A percentile compares a stretch with the other conserved stretches of the same genome.
Evolutionary conservation across 2,113 vertebrate genomes (phyloP).

Genomic region (Mesoclemmys tuberculata): DNA sequence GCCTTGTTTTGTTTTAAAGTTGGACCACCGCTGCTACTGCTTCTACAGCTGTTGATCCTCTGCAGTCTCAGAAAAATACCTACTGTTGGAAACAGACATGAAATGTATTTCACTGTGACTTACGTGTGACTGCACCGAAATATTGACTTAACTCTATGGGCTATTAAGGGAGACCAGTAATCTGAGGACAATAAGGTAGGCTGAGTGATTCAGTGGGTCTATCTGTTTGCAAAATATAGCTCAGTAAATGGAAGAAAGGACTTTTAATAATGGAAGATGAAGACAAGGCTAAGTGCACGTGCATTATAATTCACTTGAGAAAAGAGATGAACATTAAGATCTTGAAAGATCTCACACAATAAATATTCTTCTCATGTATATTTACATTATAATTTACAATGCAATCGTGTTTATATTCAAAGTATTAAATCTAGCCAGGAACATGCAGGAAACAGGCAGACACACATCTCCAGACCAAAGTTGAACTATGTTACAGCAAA

Average conservation of each 20-base stretch:
- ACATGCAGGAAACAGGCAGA: background rate
- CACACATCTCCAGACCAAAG: background rate
- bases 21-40: background rate
- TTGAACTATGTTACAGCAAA: background rate
- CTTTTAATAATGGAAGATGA: constrained; percentile 48
- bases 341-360: constrained; percentile 46
- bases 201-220: background rate
- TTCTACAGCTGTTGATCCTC: background rate
- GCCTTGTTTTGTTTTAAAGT: background rate
- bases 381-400: constrained; percentile 70
- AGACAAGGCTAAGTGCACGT: constrained; percentile 19
- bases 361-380: constrained; percentile 46
- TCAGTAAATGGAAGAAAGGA: constrained; percentile 15
- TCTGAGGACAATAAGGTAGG: background rate
- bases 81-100: background rate
- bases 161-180: constrained; percentile 11
- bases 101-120: background rate
- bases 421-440: background rate
- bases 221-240: constrained; percentile 10
- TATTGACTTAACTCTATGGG: background rate
- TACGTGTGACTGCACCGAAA: background rate
- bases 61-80: background rate
- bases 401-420: constrained; percentile 18
- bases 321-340: constrained; percentile 43
- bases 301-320: constrained; percentile 52